phyloP scores from a whole-genome alignment of 2,113 vertebrate species.

The Jacana jacana region DNA sequence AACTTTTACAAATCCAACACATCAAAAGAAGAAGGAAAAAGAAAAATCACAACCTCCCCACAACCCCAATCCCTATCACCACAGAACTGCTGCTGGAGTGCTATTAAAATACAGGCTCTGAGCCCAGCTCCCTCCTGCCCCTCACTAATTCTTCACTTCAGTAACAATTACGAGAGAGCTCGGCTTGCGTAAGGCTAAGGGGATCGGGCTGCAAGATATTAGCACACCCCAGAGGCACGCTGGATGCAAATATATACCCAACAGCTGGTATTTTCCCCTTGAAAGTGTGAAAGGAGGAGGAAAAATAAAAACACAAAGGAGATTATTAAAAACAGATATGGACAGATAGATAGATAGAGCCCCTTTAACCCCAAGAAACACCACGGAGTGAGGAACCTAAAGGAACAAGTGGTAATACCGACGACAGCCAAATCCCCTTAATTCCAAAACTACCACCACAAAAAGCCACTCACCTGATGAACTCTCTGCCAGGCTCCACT shows the following conservation, averaged over 20 bases:
- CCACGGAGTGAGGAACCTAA: neutral
- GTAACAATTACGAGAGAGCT: neutral
- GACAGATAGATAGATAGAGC: neutral
- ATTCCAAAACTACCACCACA: neutral
- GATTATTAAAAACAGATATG: neutral
- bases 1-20: neutral
- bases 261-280: neutral
- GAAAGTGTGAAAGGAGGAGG: neutral
- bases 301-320: no score
- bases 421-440: neutral
- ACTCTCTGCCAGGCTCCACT: conserved; percentile 14
- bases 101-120: neutral
- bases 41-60: neutral
- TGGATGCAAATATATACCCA: neutral
- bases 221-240: neutral
- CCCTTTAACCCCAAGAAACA: neutral
- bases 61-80: neutral
- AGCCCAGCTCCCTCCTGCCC: neutral
- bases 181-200: neutral
- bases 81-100: neutral
- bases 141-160: neutral
- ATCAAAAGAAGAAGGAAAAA: no score
- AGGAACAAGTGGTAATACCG: neutral
- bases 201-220: neutral
- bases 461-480: conserved; percentile 29